Evolutionary conservation across 2,113 vertebrate genomes (phyloP).

Genomic region (Glareola pratincola): DNA sequence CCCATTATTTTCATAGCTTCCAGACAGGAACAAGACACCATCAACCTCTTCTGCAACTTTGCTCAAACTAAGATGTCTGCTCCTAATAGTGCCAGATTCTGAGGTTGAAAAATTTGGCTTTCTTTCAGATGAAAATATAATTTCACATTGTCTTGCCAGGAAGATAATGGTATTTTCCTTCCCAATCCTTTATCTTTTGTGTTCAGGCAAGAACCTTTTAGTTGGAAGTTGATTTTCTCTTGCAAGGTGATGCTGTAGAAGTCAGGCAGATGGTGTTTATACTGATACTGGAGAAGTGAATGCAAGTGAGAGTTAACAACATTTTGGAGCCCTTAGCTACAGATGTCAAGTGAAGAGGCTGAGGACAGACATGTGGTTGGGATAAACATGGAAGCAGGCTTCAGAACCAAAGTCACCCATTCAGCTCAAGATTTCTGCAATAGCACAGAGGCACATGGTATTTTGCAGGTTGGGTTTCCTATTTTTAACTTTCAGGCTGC

Average conservation of each 20-base stretch:
- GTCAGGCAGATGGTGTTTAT: background rate
- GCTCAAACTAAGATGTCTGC: background rate
- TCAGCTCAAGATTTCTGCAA: background rate
- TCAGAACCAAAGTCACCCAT: background rate
- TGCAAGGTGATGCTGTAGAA: background rate
- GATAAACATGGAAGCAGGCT: background rate
- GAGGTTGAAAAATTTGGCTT: background rate
- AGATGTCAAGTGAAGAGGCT: background rate
- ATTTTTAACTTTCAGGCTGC: background rate
- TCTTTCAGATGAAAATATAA: background rate
- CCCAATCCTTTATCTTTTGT: background rate
- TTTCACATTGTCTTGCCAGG: background rate
- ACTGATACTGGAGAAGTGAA: background rate
- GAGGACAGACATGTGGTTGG: background rate
- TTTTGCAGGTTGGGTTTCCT: background rate
- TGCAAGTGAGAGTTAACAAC: background rate
- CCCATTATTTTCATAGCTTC: background rate
- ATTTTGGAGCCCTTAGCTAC: background rate
- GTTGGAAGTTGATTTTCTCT: background rate
- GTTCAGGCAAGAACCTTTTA: background rate
- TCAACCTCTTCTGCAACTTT: background rate
- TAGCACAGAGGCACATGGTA: background rate
- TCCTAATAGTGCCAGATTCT: background rate
- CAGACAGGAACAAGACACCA: background rate
- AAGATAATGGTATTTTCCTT: background rate